Percentiles rank a stretch among this genome's conserved stretches.
These are phyloP conservation scores for Saccostrea glomerata DNA, from an alignment of 1,140 invertebrate species.

Conservation along the genomic window DNA sequence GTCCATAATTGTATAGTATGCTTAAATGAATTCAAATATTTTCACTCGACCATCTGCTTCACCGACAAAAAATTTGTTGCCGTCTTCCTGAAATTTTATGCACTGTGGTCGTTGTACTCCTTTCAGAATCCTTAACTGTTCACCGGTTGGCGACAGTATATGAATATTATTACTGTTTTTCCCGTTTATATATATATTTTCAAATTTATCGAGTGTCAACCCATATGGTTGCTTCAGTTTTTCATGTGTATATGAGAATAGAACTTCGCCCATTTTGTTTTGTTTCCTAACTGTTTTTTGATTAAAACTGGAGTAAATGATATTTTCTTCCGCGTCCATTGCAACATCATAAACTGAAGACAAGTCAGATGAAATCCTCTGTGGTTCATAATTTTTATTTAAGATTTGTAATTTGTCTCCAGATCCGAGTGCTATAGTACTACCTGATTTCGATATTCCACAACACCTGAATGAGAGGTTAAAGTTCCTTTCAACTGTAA, in stretches of 20 bases:
- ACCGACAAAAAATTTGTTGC: not conserved
- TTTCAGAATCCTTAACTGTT: not conserved
- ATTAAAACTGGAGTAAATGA: not conserved
- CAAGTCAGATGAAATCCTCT: too few relatives aligned
- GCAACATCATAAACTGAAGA: not conserved
- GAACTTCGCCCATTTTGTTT: not conserved
- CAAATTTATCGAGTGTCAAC: not conserved
- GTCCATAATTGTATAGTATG: too few relatives aligned
- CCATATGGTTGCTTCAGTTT: not conserved
- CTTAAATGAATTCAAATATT: not conserved
- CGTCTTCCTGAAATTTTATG: not conserved
- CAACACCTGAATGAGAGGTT: too few relatives aligned
- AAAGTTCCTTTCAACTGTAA: too few relatives aligned
- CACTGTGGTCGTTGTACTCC: not conserved
- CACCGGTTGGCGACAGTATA: not conserved
- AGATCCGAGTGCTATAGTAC: too few relatives aligned
- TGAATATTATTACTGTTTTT: not conserved
- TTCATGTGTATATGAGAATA: not conserved
- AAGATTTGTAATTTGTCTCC: too few relatives aligned
- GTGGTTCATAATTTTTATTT: too few relatives aligned
- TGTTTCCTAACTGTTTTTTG: not conserved
- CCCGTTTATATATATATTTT: not conserved
- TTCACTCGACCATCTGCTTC: not conserved
- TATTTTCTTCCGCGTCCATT: not conserved
- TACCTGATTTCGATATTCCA: too few relatives aligned